These are phyloP conservation scores for Alosa alosa DNA, from an alignment of 2,113 vertebrate genomes.

Conservation along the genomic window DNA sequence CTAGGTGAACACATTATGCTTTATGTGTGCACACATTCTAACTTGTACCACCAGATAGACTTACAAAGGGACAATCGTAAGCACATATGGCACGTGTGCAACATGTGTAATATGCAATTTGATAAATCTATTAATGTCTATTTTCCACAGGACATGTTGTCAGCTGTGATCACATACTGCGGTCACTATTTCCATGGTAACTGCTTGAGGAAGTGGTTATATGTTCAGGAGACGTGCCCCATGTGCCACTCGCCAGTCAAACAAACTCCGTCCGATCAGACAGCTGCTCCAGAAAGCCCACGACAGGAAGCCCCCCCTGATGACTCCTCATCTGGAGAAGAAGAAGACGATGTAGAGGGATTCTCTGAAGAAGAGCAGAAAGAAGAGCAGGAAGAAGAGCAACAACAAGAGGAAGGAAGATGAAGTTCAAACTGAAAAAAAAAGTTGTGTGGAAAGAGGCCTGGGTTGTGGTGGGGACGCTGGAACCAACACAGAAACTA, in stretches of 20 bases:
- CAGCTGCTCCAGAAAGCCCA: conserved; percentile 15
- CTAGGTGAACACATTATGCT: not conserved
- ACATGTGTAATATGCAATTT: not conserved
- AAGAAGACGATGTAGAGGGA: not conserved
- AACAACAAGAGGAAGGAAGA: not conserved
- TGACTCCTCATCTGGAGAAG: not conserved
- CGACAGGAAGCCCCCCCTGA: conserved; percentile 27
- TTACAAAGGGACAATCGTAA: not conserved
- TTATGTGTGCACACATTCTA: too few species aligned
- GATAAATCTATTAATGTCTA: conserved; percentile 15
- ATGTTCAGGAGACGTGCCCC: conserved; percentile 83
- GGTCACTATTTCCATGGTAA: conserved; percentile 79
- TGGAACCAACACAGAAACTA: not conserved
- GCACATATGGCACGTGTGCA: not conserved
- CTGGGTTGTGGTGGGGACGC: not conserved
- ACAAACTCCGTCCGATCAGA: conserved; percentile 29
- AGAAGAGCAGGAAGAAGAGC: not conserved
- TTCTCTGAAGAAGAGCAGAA: not conserved
- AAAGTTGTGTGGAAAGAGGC: not conserved
- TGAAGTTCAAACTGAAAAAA: conserved; percentile 14
- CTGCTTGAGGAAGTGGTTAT: conserved; percentile 86
- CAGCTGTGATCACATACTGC: conserved; percentile 79
- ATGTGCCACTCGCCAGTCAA: conserved; percentile 79
- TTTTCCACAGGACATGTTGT: conserved; percentile 75
- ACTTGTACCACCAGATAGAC: not conserved